Conservation (phyloP, 2,113 vertebrate species). For the Lagopus leucura region DNA sequence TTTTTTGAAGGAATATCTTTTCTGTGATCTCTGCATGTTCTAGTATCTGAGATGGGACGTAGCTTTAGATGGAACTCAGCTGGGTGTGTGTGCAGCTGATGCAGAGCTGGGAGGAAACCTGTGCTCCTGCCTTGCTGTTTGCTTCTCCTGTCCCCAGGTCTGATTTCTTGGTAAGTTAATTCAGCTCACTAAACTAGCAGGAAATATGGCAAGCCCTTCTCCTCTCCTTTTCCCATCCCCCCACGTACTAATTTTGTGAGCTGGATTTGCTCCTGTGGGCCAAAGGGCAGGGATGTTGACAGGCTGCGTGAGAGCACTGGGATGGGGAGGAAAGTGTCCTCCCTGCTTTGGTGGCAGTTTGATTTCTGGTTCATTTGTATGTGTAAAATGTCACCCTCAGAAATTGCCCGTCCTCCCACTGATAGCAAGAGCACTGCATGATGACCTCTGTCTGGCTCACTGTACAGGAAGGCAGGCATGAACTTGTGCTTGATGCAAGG, state of each 20-base stretch:
- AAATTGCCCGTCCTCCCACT: neutral
- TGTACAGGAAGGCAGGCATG: neutral
- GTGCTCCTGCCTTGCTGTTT: neutral
- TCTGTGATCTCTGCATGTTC: neutral
- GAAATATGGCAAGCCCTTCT: neutral
- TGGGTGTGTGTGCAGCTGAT: neutral
- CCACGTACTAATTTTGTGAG: neutral
- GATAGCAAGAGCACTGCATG: neutral
- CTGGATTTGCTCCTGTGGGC: neutral
- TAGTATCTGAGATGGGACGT: neutral
- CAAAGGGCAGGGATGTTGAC: neutral
- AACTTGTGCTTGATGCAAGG: neutral
- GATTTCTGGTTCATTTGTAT: neutral
- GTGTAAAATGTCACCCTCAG: neutral
- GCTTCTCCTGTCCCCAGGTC: neutral
- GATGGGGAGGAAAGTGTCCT: neutral
- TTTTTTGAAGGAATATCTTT: neutral
- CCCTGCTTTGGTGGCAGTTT: accelerated
- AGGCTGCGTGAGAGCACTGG: neutral
- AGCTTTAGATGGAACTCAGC: neutral
- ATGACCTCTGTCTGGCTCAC: neutral
- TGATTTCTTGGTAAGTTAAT: neutral
- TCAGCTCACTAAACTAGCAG: neutral
- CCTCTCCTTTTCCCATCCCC: neutral
- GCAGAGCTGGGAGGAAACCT: neutral